Percentiles rank a stretch among this genome's conserved stretches.
phyloP scores from a whole-genome alignment of 1,140 invertebrate genomes.

The Oedothorax gibbosus region DNA sequence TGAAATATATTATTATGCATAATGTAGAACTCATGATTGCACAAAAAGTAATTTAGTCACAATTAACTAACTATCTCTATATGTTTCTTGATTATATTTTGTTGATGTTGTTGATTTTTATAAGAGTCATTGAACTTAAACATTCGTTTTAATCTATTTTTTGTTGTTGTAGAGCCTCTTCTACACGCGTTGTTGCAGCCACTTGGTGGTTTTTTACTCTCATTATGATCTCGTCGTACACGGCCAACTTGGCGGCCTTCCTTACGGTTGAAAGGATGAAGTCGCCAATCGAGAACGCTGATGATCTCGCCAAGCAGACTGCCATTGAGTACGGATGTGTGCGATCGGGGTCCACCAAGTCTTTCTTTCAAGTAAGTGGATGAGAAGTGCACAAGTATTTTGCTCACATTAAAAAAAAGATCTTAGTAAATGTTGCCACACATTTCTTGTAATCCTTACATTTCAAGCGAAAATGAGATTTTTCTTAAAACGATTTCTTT shows the following conservation, averaged over 20 bases:
- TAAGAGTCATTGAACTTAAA: too few relatives aligned
- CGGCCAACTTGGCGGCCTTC: constrained; percentile 96
- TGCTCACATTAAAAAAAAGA: too few relatives aligned
- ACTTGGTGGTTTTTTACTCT: constrained; percentile 99
- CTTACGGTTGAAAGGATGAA: constrained; percentile 96
- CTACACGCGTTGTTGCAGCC: constrained; percentile 87
- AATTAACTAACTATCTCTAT: too few relatives aligned
- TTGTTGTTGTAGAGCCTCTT: constrained; percentile 68
- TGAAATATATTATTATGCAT: too few relatives aligned
- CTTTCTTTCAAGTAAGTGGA: constrained; percentile 86
- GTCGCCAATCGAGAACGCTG: constrained; percentile 93
- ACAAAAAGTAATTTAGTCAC: too few relatives aligned
- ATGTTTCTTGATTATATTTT: too few relatives aligned
- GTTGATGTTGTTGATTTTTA: not conserved
- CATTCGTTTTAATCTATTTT: not conserved
- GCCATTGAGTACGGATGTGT: constrained; percentile 97
- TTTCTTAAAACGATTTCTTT: too few relatives aligned
- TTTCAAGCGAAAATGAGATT: too few relatives aligned
- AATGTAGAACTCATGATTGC: too few relatives aligned
- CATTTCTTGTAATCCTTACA: too few relatives aligned
- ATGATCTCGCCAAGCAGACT: constrained; percentile 95
- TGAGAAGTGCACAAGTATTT: too few relatives aligned
- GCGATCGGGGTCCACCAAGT: constrained; percentile 88
- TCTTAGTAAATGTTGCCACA: too few relatives aligned
- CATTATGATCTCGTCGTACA: constrained; percentile 98